A percentile compares a stretch with the other conserved stretches of the same genome.
Evolutionary conservation across 2,113 vertebrate genomes (phyloP).

Genomic region (Butorides virescens): DNA sequence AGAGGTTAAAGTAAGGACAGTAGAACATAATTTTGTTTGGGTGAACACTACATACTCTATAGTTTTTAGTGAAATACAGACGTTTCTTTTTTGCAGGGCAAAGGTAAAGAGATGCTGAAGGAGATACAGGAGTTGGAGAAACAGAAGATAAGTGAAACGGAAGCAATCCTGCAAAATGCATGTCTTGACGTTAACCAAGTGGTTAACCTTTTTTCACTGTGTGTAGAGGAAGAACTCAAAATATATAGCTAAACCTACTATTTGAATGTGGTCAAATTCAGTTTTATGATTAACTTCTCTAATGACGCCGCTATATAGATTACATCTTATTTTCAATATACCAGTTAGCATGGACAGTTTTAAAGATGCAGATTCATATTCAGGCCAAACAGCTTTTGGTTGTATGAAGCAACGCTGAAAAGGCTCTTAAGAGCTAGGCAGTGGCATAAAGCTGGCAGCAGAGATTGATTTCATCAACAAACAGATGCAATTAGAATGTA

Average conservation of each 20-base stretch:
- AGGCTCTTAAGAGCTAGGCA: neutral
- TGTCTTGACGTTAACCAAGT: slow-evolving; percentile 68
- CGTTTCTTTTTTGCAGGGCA: slow-evolving; percentile 73
- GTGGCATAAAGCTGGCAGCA: neutral
- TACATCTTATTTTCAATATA: neutral
- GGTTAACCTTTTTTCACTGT: slow-evolving; percentile 79
- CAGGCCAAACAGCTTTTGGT: neutral
- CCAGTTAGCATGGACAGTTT: neutral
- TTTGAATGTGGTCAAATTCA: neutral
- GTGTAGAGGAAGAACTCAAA: slow-evolving; percentile 80
- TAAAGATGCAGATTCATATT: neutral
- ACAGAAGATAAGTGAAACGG: slow-evolving; percentile 80
- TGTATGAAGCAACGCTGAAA: neutral
- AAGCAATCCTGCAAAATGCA: slow-evolving; percentile 76
- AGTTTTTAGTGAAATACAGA: neutral
- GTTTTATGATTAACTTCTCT: neutral
- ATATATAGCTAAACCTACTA: slow-evolving; percentile 71
- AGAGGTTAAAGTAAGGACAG: neutral
- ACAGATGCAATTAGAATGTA: neutral
- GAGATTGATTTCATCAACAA: neutral
- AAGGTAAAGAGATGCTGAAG: slow-evolving; percentile 77
- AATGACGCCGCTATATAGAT: neutral
- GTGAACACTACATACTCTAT: neutral
- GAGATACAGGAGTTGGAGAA: slow-evolving; percentile 83
- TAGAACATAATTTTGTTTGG: neutral